Evolutionary conservation across 2,113 vertebrate genomes (phyloP), one percentile per base, ranked within the genome.

Genomic region (Chlamydotis undulata): DNA sequence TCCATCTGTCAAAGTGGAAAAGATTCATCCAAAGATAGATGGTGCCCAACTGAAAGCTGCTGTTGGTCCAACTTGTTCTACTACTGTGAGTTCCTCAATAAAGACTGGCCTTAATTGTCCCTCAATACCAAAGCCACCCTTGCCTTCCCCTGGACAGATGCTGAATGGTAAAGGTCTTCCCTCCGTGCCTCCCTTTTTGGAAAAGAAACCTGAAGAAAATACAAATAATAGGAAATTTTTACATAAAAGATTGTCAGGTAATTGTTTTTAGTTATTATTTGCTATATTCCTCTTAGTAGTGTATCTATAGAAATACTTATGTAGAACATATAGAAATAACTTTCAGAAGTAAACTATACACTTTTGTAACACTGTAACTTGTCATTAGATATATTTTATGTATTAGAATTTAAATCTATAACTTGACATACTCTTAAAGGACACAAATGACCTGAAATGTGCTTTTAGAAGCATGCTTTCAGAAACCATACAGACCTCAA

Each of bases 91-190:
- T 98, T 98, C 99, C 98, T 98, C 98, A 98, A 98, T 98, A 98
- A 99, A 99, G 99, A 98, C 98, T 99, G 99, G 99, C 99, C 99
- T 99, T 99, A 99, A 99, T 98, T 99, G 98, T 98, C 98, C 99
- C 98, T 99, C 99, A 98, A 99, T 99, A 99, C 99, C 99, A 99
- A 99, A 99, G 99, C 99, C 99, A 98, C 98, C 98, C 98, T 98
- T 99, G 98, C 98, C 98, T 98, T 99, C 99, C 96, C 98, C 99
- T 85, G 98, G 99, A 98, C 99, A 99, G 97, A 99, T 99, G 97
- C 98, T 99, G 98, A 99, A 99, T 87, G 99, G 99, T 98, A 99
- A 99, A 98, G 98, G 99, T 98, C 99, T 99, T 98, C 97, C 98
- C 97, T 98, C 99, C 94, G 97, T 98, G 93, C 98, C 97, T 45